A percentile compares a stretch with the other conserved stretches of the same genome.
phyloP scores from a whole-genome alignment of 2,797 vertebrate genomes.

The Synaphobranchus kaupii region DNA sequence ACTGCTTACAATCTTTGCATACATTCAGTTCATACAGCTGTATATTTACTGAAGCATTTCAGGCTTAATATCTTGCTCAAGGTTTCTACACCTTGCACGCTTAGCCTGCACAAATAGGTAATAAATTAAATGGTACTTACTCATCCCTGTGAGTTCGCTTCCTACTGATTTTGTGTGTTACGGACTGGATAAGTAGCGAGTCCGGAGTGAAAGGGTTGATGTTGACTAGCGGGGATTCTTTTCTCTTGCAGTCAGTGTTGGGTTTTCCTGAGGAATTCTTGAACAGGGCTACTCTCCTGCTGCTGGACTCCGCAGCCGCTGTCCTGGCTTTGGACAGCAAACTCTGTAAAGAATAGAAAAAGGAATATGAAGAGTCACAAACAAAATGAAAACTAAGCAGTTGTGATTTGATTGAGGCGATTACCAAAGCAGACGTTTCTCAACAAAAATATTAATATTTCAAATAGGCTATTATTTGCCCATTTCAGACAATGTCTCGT shows the following conservation, averaged over 20 bases:
- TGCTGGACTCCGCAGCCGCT: conserved; percentile 75
- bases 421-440: no score
- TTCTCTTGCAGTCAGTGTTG: conserved; percentile 70
- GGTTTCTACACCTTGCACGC: neutral
- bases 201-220: conserved; percentile 98
- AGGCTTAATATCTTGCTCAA: neutral
- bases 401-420: neutral
- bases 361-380: neutral
- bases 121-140: conserved; percentile 60
- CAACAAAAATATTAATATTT: no score
- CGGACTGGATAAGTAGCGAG: conserved; percentile 88
- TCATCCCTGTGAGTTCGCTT: conserved; percentile 93
- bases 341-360: conserved; percentile 73
- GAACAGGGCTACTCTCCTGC: conserved; percentile 85
- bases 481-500: no score
- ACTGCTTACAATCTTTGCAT: neutral
- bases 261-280: conserved; percentile 79
- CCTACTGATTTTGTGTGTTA: conserved; percentile 82
- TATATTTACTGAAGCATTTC: neutral
- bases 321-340: conserved; percentile 87
- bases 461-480: no score
- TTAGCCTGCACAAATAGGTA: neutral
- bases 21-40: neutral
- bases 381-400: neutral
- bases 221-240: conserved; percentile 89